A percentile compares a stretch with the other conserved stretches of the same genome.
Conservation (phyloP, 2,797 vertebrate genomes). For the Syngnathus acus region DNA sequence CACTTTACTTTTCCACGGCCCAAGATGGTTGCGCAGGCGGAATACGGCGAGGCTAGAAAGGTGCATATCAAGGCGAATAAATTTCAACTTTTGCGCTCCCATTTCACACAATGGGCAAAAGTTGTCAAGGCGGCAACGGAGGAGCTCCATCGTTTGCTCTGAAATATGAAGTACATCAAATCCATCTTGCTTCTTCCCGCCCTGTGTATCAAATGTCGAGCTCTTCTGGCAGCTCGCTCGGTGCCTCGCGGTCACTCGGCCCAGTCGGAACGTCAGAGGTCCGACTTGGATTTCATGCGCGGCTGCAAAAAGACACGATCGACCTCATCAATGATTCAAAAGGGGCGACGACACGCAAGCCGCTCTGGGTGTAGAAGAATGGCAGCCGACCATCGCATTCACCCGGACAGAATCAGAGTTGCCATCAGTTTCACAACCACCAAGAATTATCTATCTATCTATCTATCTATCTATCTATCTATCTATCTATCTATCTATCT, state of each 20-base stretch:
- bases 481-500: too few relatives aligned
- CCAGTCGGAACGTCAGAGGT: conserved; percentile 30
- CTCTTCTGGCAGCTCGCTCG: conserved; percentile 49
- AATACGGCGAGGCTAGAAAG: background rate
- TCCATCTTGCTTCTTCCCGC: conserved; percentile 13
- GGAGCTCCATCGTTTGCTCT: conserved; percentile 13
- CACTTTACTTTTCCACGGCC: background rate
- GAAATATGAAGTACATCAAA: conserved; percentile 28
- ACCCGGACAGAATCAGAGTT: conserved; percentile 7
- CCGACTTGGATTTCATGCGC: conserved; percentile 56
- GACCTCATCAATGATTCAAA: conserved; percentile 66
- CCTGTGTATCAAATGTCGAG: conserved; percentile 31
- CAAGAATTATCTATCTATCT: too few relatives aligned
- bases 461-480: too few relatives aligned
- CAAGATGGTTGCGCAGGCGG: background rate
- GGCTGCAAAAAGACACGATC: conserved; percentile 45
- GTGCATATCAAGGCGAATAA: background rate
- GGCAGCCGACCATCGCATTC: conserved; percentile 17
- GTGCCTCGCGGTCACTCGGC: conserved; percentile 46
- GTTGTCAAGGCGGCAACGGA: background rate
- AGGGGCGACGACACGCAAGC: conserved; percentile 39
- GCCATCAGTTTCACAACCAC: background rate
- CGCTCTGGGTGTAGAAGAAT: conserved; percentile 33
- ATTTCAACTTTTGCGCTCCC: background rate
- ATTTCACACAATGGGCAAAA: background rate